Conservation (phyloP, 1,140 invertebrate species). For the Polypedilum pembai region DNA sequence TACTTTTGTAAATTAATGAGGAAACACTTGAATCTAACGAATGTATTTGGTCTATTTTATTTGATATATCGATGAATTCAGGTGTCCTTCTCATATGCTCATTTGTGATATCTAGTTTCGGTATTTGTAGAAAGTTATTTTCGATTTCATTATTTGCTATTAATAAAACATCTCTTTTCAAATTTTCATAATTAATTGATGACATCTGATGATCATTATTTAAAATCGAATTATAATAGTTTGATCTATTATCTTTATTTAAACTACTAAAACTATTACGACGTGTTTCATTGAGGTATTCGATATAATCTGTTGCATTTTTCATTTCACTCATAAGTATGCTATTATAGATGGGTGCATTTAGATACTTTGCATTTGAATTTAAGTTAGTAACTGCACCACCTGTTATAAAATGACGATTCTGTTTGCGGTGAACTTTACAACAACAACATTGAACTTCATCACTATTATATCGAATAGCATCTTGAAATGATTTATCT, state of each 20-base stretch:
- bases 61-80: not conserved
- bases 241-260: slow-evolving; percentile 23
- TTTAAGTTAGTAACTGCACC: not conserved
- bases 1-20: not conserved
- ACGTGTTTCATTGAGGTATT: not conserved
- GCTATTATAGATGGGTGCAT: not conserved
- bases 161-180: not conserved
- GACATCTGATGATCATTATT: not conserved
- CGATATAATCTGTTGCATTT: slow-evolving; percentile 24
- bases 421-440: slow-evolving; percentile 19
- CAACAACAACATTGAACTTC: not conserved
- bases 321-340: slow-evolving; percentile 5
- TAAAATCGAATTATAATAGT: slow-evolving; percentile 6
- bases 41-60: slow-evolving; percentile 3
- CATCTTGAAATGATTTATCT: not conserved
- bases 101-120: not conserved
- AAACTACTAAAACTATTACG: slow-evolving; percentile 18
- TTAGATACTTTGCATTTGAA: not conserved
- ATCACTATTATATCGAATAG: not conserved
- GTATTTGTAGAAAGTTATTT: not conserved
- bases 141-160: not conserved
- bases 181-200: not conserved
- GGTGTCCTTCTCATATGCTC: not conserved
- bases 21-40: slow-evolving; percentile 2
- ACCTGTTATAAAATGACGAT: not conserved